A percentile compares a stretch with the other conserved stretches of the same genome.
phyloP scores from a whole-genome alignment of 1,140 invertebrate species.

The Zaprionus lachaisei region DNA sequence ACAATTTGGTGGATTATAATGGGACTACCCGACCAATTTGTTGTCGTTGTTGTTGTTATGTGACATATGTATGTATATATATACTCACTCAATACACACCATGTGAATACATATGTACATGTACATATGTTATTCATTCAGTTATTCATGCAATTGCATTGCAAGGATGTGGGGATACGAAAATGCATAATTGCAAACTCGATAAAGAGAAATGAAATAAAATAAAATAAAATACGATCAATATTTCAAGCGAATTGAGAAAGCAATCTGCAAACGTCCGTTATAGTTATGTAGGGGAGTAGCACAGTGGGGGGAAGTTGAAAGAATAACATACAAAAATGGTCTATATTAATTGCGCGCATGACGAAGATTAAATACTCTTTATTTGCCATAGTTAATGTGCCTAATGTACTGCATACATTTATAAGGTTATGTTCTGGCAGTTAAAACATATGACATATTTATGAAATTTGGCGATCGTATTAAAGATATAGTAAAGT shows the following conservation, averaged over 20 bases:
- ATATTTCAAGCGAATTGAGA: not conserved
- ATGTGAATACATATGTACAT: not conserved
- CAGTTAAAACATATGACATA: no score
- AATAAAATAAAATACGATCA: not conserved
- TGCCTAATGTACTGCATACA: no score
- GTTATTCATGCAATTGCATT: not conserved
- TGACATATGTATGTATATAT: not conserved
- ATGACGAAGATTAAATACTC: no score
- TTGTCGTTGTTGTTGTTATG: not conserved
- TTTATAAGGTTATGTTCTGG: no score
- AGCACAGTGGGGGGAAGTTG: not conserved
- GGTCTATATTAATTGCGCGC: no score
- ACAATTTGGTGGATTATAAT: conserved; percentile 52
- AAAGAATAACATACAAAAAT: not conserved
- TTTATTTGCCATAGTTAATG: no score
- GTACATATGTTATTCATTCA: not conserved
- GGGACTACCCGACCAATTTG: conserved; percentile 17
- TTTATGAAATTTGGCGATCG: no score
- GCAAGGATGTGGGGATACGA: not conserved
- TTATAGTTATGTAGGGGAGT: not conserved
- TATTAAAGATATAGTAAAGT: no score
- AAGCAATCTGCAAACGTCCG: not conserved
- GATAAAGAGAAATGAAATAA: conserved; percentile 1
- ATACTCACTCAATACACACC: not conserved
- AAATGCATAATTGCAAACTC: conserved; percentile 3